Evolutionary conservation across 2,797 vertebrate genomes (phyloP).

Genomic region (Ammospiza maritima): DNA sequence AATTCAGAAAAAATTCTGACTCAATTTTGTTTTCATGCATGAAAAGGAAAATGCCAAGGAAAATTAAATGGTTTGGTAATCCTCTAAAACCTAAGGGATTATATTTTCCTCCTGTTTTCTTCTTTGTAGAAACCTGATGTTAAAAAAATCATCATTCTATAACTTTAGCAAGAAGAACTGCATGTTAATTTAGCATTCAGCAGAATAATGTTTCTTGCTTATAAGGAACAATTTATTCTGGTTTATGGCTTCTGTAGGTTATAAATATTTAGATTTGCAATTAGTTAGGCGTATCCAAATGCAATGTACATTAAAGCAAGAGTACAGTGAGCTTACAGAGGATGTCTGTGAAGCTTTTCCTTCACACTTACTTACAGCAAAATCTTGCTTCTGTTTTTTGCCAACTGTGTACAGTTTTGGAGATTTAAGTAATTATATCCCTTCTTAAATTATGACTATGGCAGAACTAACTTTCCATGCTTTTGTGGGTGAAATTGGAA

Average conservation of each 20-base stretch:
- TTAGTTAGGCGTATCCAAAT: conserved; percentile 47
- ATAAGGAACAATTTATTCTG: conserved; percentile 43
- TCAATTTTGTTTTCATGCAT: conserved; percentile 12
- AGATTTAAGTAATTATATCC: conserved; percentile 59
- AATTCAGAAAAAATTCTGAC: conserved; percentile 41
- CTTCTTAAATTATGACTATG: conserved; percentile 51
- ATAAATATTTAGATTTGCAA: conserved; percentile 58
- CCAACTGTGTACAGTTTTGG: conserved; percentile 20
- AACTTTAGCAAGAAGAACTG: conserved; percentile 34
- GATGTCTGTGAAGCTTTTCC: conserved; percentile 43
- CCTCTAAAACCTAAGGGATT: conserved; percentile 50
- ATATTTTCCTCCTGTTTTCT: conserved; percentile 44
- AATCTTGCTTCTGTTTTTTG: conserved; percentile 40
- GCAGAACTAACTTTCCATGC: conserved; percentile 32
- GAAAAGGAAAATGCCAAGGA: conserved; percentile 40
- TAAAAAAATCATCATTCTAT: conserved; percentile 49
- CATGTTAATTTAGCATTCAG: conserved; percentile 42
- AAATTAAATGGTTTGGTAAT: conserved; percentile 64
- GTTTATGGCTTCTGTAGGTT: conserved; percentile 49
- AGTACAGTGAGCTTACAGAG: conserved; percentile 16
- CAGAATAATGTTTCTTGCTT: conserved; percentile 45
- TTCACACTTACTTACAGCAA: conserved; percentile 52
- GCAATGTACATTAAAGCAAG: conserved; percentile 36
- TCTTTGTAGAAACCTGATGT: conserved; percentile 42
- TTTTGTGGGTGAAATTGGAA: conserved; percentile 55